Conservation (phyloP, 2,888 invertebrate genomes). For the Balanococcus diminutus region DNA sequence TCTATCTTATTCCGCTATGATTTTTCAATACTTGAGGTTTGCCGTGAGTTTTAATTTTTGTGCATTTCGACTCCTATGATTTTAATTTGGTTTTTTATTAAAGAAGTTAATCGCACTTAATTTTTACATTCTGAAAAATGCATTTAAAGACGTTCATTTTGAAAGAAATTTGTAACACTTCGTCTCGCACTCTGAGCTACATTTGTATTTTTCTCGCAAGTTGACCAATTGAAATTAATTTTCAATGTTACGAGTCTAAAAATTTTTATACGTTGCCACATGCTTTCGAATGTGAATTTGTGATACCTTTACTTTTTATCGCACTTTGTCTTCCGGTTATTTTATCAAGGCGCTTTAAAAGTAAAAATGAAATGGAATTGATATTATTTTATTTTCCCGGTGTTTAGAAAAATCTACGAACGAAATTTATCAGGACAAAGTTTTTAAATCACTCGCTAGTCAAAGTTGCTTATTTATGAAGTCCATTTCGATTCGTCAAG, state of each 20-base stretch:
- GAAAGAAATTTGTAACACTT: background rate
- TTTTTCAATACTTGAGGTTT: conserved; percentile 2
- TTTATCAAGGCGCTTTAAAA: background rate
- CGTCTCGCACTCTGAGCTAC: background rate
- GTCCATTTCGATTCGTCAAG: background rate
- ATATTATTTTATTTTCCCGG: background rate
- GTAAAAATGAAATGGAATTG: background rate
- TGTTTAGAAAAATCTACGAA: background rate
- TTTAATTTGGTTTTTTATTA: background rate
- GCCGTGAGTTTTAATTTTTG: background rate
- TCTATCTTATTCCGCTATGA: background rate
- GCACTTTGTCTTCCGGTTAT: conserved; percentile 8
- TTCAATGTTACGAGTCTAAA: background rate
- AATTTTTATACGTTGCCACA: background rate
- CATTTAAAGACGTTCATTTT: background rate
- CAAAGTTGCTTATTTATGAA: background rate
- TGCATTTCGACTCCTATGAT: background rate
- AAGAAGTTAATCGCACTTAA: background rate
- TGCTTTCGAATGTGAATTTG: background rate
- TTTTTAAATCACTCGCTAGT: background rate
- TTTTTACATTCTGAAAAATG: background rate
- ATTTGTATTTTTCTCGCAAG: background rate
- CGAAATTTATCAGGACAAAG: background rate
- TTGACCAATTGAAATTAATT: background rate
- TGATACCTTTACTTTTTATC: background rate